These are phyloP conservation scores for Aplidium turbinatum DNA, from an alignment of 23 tunicate species.

Conservation along the genomic window DNA sequence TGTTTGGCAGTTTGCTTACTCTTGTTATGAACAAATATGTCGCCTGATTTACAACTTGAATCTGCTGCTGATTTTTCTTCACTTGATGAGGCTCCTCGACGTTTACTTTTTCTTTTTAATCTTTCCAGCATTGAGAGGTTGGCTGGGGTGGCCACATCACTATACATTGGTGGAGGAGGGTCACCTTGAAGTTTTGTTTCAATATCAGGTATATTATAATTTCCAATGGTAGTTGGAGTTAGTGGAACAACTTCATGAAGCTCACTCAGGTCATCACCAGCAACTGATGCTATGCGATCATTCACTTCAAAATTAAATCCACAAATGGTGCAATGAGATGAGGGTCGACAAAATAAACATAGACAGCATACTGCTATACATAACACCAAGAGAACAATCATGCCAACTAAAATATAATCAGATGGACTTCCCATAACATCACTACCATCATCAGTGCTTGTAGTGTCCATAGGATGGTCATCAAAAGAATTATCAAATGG, in stretches of 20 bases:
- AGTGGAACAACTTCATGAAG: constrained; percentile 94
- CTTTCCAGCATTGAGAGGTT: constrained; percentile 54
- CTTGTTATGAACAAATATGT: not conserved
- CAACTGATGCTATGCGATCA: constrained; percentile 51
- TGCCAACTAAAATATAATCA: constrained; percentile 90
- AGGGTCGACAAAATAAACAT: constrained; percentile 84
- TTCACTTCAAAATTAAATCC: constrained; percentile 85
- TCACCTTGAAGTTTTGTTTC: constrained; percentile 72
- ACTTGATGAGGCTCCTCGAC: constrained; percentile 1
- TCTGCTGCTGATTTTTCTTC: not conserved
- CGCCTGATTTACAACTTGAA: not conserved
- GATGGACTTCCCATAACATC: constrained; percentile 52
- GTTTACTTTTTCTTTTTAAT: constrained; percentile 35
- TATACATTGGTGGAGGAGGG: constrained; percentile 91
- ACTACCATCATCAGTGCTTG: no score
- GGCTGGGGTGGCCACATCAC: constrained; percentile 58
- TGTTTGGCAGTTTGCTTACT: constrained; percentile 28
- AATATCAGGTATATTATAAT: constrained; percentile 61
- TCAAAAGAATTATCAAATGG: no score
- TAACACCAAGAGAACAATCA: constrained; percentile 94
- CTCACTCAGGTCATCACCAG: constrained; percentile 75
- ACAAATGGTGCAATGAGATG: constrained; percentile 64
- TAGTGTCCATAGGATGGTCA: no score
- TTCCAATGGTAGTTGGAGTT: constrained; percentile 71
- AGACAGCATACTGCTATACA: constrained; percentile 91